These are phyloP conservation scores for Arnoldichthys spilopterus DNA, from an alignment of 2,797 vertebrate genomes.

Conservation along the genomic window DNA sequence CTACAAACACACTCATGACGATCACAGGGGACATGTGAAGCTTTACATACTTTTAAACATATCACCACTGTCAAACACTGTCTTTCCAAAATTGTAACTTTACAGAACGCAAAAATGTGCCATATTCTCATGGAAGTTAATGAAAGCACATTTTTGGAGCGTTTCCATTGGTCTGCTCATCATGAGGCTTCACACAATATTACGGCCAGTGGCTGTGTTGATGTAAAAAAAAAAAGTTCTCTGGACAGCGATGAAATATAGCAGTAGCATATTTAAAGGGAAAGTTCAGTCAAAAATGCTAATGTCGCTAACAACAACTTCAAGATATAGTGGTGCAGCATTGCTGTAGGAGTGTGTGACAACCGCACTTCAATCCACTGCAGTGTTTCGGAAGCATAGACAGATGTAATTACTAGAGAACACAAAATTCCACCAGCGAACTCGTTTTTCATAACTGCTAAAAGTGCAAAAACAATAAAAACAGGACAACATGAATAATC, in stretches of 20 bases:
- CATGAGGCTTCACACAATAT: too few relatives aligned
- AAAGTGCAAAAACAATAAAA: neutral
- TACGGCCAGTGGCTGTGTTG: too few relatives aligned
- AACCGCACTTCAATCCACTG: neutral
- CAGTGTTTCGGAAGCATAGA: neutral
- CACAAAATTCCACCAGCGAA: neutral
- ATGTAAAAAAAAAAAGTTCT: too few relatives aligned
- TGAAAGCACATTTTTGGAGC: too few relatives aligned
- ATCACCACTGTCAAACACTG: too few relatives aligned
- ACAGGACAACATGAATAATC: neutral
- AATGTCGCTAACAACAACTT: neutral
- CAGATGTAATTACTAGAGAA: neutral
- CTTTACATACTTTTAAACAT: neutral
- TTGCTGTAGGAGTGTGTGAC: neutral
- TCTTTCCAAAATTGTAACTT: too few relatives aligned
- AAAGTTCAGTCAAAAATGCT: neutral
- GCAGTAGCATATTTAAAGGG: neutral
- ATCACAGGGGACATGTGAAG: neutral
- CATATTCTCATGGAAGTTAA: too few relatives aligned
- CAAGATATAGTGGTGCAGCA: neutral
- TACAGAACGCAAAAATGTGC: too few relatives aligned
- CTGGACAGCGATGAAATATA: too few relatives aligned
- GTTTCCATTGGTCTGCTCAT: too few relatives aligned
- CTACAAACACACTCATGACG: neutral
- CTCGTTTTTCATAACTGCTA: neutral